Base-by-base conservation (phyloP, 2,113 vertebrate genomes). In the Phasianus colchicus region DNA sequence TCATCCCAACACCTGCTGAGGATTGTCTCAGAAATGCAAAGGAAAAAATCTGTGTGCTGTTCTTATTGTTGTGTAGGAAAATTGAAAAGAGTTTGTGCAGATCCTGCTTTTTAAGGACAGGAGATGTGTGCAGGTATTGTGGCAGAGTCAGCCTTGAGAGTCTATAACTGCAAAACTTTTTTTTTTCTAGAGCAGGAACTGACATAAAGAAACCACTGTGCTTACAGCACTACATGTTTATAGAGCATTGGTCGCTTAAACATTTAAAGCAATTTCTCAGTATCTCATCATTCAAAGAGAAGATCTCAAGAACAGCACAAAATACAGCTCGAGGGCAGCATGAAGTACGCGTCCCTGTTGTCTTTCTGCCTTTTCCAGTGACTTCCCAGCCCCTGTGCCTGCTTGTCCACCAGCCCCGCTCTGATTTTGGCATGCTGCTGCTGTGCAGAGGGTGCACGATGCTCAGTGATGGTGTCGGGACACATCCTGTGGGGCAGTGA, bases 401-500 rank as follows among this genome's bases (percentile, higher is more conserved):
- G 42, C 29, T 45, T 29, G 34, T 45, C 52, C 48, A 43, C 43
- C 30, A 36, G 34, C 65, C 69, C 24, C 0, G 2, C n/a, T n/a
- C 22, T 30, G 29, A 16, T 55, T 52, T 14, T 1, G 5, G 15
- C 2, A 3, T 14, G 30, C 73, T 65, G 58, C 36, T 73, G 63
- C 67, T 1, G 0, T 9, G 36, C 63, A 29, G 71, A 3, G n/a
- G 48, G n/a, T 10, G 57, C 13, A 5, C 9, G 3, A 55, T 17
- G 14, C 54, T 50, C 21, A 11, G 21, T 6, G 1, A 19, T 21
- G 20, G 34, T 1, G 1, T 19, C 3, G 2, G 4, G 32, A 8
- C 1, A 10, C 29, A 13, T n/a, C 25, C n/a, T 36, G 43, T 10
- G 1, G 0, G 54, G 83, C 38, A 0, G 0, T 10, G 19, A 18